Base-by-base conservation (phyloP, 2,888 invertebrate species). In the Polyploca ridens region DNA sequence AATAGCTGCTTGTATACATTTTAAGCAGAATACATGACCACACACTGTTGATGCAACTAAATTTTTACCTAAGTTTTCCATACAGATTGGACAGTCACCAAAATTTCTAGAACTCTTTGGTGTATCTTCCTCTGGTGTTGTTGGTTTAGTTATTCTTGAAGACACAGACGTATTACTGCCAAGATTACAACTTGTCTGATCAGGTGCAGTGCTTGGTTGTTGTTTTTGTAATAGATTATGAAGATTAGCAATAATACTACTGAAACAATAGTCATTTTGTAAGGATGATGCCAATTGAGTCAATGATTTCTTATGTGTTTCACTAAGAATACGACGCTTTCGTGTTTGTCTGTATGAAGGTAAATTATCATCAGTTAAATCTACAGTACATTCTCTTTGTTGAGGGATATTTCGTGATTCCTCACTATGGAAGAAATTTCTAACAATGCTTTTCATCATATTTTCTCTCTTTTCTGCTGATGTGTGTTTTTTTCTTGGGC, bases 11-110 rank as follows among this genome's bases (percentile, higher is more conserved):
- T 79, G 65, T 58, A 90, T 82, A 69, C 89, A 89, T 3, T 44
- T 65, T 73, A 86, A 77, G 69, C 89, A 90, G 68, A 89, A 89
- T 6, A 90, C 72, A 76, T 90, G 90, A 1, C 90, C 90, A 77
- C 89, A 90, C 58, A 83, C 73, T 19, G 89, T 89, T 35, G 88
- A 87, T 54, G 80, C 88, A 14, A 88, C 72, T 5, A 71, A 54
- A 58, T 69, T 76, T 14, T 66, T 74, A n/a, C 72, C 63, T 10
- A 88, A 70, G 61, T 66, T 75, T 1, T 88, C 88, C 77, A 88
- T 79, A 67, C 90, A 90, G 49, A 90, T 88, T 16, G 89, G 88
- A 63, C 90, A 90, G 44, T 85, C 84, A 7, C 85, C 83, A 63
- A 85, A 57, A 62, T 19, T 64, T 60, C 68, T 66, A 19, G 54